Percentiles rank a stretch among this genome's conserved stretches.
Evolutionary conservation across 2,113 vertebrate genomes (phyloP).

Genomic region (Notothenia coriiceps): DNA sequence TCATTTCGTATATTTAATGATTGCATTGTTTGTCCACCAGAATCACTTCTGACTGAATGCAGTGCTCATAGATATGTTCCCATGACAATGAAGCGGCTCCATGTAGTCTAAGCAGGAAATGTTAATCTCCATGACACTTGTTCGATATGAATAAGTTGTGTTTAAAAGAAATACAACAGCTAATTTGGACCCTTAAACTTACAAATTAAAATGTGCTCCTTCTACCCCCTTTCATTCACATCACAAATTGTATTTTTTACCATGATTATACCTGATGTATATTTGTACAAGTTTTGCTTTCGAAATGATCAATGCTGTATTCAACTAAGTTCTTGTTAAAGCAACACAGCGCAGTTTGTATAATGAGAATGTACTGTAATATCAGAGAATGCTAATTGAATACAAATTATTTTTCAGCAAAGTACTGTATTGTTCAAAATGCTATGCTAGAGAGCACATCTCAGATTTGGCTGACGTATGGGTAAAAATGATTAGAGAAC

Average conservation of each 20-base stretch:
- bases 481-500: slow-evolving; percentile 26
- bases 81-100: slow-evolving; percentile 12
- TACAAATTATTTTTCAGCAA: slow-evolving; percentile 43
- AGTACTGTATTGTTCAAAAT: slow-evolving; percentile 49
- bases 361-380: slow-evolving; percentile 61
- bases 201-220: neutral
- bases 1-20: slow-evolving; percentile 4
- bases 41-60: slow-evolving; percentile 5
- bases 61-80: slow-evolving; percentile 4
- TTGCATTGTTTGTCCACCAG: slow-evolving; percentile 3
- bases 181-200: neutral
- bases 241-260: slow-evolving; percentile 24
- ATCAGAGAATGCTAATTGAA: slow-evolving; percentile 42
- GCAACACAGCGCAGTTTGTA: slow-evolving; percentile 28
- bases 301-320: slow-evolving; percentile 23
- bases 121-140: slow-evolving; percentile 2
- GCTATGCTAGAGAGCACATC: slow-evolving; percentile 46
- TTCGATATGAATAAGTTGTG: slow-evolving; percentile 42
- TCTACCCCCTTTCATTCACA: neutral
- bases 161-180: neutral
- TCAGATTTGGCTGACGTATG: slow-evolving; percentile 17
- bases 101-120: slow-evolving; percentile 13
- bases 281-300: slow-evolving; percentile 41
- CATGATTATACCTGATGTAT: slow-evolving; percentile 6
- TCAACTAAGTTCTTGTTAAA: slow-evolving; percentile 36